Percentiles rank a stretch among this genome's conserved stretches.
Evolutionary conservation across 1,140 invertebrate genomes (phyloP).

Genomic region (Chlorops oryzae): DNA sequence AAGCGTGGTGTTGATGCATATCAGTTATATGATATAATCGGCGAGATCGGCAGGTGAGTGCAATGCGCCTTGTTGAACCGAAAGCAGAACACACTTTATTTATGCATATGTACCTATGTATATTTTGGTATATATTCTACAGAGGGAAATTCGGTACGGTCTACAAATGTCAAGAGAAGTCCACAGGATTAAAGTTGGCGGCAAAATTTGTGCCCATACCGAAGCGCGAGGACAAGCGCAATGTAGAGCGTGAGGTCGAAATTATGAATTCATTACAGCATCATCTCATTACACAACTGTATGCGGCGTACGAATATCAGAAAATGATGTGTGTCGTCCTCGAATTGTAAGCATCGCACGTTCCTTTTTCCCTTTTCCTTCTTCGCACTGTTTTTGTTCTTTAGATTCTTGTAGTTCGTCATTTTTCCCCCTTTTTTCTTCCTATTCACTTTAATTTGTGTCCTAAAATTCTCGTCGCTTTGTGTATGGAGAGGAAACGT

Average conservation of each 20-base stretch:
- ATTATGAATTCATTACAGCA: constrained; percentile 93
- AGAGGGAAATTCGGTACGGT: constrained; percentile 99
- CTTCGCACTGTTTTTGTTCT: no score
- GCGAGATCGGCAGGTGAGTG: constrained; percentile 70
- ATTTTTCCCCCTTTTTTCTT: no score
- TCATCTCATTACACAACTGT: constrained; percentile 89
- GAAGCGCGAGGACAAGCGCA: constrained; percentile 77
- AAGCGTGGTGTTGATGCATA: constrained; percentile 71
- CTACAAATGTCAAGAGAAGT: constrained; percentile 82
- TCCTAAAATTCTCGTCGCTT: no score
- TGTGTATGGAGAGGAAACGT: no score
- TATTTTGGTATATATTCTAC: no score
- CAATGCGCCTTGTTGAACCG: no score
- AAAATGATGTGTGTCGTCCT: constrained; percentile 91
- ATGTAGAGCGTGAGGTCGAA: constrained; percentile 92
- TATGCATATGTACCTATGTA: background rate
- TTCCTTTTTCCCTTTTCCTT: no score
- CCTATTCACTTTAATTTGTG: no score
- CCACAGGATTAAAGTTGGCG: constrained; percentile 72
- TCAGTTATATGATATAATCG: constrained; percentile 71
- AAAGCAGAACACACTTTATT: background rate
- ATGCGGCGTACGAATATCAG: constrained; percentile 89
- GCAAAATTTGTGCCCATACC: constrained; percentile 87
- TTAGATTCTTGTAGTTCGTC: no score
- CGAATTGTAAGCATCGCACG: constrained; percentile 87